Conservation (phyloP, 2,113 vertebrate genomes). For the Tympanuchus pallidicinctus region DNA sequence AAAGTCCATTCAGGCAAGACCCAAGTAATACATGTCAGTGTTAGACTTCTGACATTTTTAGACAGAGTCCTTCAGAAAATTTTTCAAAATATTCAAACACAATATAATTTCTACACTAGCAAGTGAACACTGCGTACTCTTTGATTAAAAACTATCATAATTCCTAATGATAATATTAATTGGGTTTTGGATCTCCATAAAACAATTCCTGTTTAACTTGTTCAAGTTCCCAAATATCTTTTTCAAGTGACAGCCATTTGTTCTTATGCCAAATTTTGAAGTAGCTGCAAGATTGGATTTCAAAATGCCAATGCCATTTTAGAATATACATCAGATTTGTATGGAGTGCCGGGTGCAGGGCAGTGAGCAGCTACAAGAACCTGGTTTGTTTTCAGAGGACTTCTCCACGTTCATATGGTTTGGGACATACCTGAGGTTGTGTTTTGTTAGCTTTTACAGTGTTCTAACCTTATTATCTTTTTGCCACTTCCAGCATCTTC, state of each 20-base stretch:
- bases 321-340: not conserved
- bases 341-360: not conserved
- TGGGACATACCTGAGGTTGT: not conserved
- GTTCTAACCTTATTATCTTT: not conserved
- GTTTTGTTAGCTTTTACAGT: conserved; percentile 17
- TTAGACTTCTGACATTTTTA: not conserved
- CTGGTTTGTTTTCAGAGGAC: not conserved
- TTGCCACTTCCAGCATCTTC: not conserved
- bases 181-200: not conserved
- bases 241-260: not conserved
- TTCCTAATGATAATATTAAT: not conserved
- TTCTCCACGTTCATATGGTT: not conserved
- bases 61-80: not conserved
- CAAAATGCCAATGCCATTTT: not conserved
- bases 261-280: not conserved
- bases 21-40: not conserved
- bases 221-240: not conserved
- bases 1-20: not conserved
- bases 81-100: not conserved
- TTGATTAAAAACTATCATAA: not conserved
- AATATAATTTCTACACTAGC: not conserved
- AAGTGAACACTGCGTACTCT: not conserved
- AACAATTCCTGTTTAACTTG: not conserved
- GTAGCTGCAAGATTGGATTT: not conserved
- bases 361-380: not conserved